phyloP scores from a whole-genome alignment of 2,113 vertebrate species.

The Calidris pugnax region DNA sequence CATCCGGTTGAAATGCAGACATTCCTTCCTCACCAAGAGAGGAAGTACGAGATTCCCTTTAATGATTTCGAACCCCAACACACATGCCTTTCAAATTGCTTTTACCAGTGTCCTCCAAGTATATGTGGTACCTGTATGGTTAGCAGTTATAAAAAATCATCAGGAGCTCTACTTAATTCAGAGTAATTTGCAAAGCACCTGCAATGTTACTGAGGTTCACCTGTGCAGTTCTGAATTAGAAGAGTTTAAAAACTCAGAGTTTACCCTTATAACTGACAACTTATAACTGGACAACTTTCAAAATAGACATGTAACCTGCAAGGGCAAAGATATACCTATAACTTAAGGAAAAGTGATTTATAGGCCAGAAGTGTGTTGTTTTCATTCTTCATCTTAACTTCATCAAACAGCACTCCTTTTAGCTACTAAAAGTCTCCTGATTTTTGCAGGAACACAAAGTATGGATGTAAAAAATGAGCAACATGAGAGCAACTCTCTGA shows the following conservation, averaged over 20 bases:
- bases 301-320: background rate
- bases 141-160: background rate
- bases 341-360: background rate
- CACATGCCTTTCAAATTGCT: background rate
- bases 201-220: background rate
- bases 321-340: background rate
- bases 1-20: background rate
- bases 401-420: background rate
- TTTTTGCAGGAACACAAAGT: background rate
- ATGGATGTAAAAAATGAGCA: background rate
- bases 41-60: background rate
- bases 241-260: background rate
- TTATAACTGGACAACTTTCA: background rate
- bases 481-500: background rate
- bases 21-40: background rate
- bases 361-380: background rate
- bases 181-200: background rate
- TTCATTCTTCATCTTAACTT: background rate
- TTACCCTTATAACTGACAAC: background rate
- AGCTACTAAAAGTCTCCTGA: background rate
- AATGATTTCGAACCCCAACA: background rate
- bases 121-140: background rate
- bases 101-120: background rate
- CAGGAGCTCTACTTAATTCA: background rate
- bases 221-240: background rate